These are phyloP conservation scores for Stegophylla sp. DNA, from an alignment of 2,888 invertebrate species.

Conservation along the genomic window DNA sequence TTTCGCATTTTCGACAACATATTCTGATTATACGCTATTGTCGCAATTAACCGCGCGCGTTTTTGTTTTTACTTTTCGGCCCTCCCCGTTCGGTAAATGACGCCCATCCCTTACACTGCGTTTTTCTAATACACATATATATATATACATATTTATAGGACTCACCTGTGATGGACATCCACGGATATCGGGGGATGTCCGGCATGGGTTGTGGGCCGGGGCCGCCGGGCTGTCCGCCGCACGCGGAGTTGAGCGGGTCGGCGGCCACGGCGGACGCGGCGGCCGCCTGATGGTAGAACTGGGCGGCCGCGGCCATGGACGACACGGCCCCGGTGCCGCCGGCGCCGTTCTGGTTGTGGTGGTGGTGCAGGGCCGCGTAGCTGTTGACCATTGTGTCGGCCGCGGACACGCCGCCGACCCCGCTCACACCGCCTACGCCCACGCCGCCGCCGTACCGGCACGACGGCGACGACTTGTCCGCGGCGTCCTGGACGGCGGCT, in stretches of 20 bases:
- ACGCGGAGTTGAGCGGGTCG: slow-evolving; percentile 78
- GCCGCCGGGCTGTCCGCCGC: slow-evolving; percentile 74
- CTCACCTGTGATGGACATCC: slow-evolving; percentile 97
- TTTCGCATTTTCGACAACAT: too few relatives aligned
- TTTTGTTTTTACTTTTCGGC: too few relatives aligned
- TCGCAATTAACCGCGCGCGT: too few relatives aligned
- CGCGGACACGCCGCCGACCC: slow-evolving; percentile 69
- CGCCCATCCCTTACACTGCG: too few relatives aligned
- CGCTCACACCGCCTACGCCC: slow-evolving; percentile 68
- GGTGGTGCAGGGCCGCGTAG: slow-evolving; percentile 75
- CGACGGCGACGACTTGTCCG: slow-evolving; percentile 81
- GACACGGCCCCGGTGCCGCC: slow-evolving; percentile 75
- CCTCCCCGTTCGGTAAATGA: too few relatives aligned
- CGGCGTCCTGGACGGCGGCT: slow-evolving; percentile 73
- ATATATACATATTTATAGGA: too few relatives aligned
- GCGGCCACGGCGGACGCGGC: slow-evolving; percentile 76
- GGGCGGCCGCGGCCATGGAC: slow-evolving; percentile 72
- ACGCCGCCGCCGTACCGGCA: slow-evolving; percentile 77
- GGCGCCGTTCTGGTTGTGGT: slow-evolving; percentile 72
- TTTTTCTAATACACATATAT: too few relatives aligned
- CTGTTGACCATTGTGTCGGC: slow-evolving; percentile 82
- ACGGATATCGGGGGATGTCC: slow-evolving; percentile 91
- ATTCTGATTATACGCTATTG: too few relatives aligned
- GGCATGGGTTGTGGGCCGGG: slow-evolving; percentile 84
- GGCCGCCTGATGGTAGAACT: slow-evolving; percentile 88